These are phyloP conservation scores for Protobothrops flavoviridis DNA, from an alignment of 2,113 vertebrate species.

Conservation along the genomic window DNA sequence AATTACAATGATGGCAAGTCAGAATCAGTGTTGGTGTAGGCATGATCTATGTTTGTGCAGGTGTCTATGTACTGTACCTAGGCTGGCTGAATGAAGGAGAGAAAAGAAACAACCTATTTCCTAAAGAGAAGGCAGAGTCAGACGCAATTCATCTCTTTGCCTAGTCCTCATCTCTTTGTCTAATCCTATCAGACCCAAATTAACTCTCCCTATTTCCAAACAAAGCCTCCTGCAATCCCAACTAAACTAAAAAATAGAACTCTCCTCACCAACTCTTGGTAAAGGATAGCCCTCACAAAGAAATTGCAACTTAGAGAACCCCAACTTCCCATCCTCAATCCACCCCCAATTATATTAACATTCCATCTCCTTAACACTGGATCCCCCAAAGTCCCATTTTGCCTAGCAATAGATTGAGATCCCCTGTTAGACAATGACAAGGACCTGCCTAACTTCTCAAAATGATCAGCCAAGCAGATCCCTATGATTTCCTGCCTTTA, in stretches of 20 bases:
- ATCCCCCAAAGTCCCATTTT: neutral
- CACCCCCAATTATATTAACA: neutral
- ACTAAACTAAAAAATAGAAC: neutral
- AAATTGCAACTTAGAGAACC: neutral
- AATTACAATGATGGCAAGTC: neutral
- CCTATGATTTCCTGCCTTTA: neutral
- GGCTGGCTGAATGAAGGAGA: neutral
- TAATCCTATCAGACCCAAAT: neutral
- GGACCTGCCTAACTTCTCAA: neutral
- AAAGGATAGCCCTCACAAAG: neutral
- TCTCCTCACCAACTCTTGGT: neutral
- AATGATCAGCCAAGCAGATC: neutral
- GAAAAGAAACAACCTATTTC: neutral
- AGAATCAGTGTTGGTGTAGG: neutral
- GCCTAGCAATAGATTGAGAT: neutral
- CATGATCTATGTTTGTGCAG: neutral
- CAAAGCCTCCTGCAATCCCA: neutral
- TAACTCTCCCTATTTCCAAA: neutral
- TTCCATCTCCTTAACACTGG: too few species aligned
- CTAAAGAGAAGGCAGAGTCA: neutral
- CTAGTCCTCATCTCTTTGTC: neutral
- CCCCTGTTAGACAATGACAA: neutral
- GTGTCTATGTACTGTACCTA: neutral
- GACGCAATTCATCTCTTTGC: neutral
- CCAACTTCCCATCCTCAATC: neutral